A percentile compares a stretch with the other conserved stretches of the same genome.
Evolutionary conservation across 2,797 vertebrate species (phyloP).

Genomic region (Chromis chromis): DNA sequence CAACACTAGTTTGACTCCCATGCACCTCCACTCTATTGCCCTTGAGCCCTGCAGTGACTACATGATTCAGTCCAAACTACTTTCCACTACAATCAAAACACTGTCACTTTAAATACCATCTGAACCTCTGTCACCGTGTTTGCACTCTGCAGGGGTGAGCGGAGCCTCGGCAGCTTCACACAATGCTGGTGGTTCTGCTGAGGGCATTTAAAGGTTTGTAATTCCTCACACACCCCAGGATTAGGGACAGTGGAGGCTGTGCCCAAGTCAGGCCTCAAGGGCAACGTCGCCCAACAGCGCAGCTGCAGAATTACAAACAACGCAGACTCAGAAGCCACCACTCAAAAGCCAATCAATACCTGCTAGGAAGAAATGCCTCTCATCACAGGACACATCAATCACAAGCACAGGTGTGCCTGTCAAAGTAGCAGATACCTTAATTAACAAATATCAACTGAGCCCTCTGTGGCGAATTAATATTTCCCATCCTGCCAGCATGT

Average conservation of each 20-base stretch:
- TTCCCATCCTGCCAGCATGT: constrained; percentile 48
- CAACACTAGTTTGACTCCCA: constrained; percentile 31
- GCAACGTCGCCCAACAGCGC: constrained; percentile 34
- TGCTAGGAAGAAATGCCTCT: constrained; percentile 38
- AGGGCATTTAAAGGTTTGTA: constrained; percentile 45
- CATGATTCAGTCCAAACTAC: constrained; percentile 58
- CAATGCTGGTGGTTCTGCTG: constrained; percentile 2
- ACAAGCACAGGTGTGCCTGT: constrained; percentile 64
- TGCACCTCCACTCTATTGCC: constrained; percentile 50
- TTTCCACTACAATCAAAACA: constrained; percentile 65
- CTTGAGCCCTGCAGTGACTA: constrained; percentile 56
- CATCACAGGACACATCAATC: constrained; percentile 64
- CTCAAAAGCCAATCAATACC: constrained; percentile 54
- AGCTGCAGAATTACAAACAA: constrained; percentile 58
- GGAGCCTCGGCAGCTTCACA: constrained; percentile 20
- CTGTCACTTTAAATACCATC: constrained; percentile 67
- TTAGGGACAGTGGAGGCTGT: constrained; percentile 57
- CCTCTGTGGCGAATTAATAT: constrained; percentile 61
- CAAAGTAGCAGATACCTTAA: constrained; percentile 56
- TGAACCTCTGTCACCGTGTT: constrained; percentile 45
- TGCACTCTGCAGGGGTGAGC: constrained; percentile 50
- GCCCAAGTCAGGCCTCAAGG: constrained; percentile 67
- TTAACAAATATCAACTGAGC: constrained; percentile 63
- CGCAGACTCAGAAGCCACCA: constrained; percentile 35
- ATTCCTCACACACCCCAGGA: constrained; percentile 66